Percentiles rank a stretch among this genome's conserved stretches.
Conservation (phyloP, 2,888 invertebrate species). For the Ennomos fuscantarius region DNA sequence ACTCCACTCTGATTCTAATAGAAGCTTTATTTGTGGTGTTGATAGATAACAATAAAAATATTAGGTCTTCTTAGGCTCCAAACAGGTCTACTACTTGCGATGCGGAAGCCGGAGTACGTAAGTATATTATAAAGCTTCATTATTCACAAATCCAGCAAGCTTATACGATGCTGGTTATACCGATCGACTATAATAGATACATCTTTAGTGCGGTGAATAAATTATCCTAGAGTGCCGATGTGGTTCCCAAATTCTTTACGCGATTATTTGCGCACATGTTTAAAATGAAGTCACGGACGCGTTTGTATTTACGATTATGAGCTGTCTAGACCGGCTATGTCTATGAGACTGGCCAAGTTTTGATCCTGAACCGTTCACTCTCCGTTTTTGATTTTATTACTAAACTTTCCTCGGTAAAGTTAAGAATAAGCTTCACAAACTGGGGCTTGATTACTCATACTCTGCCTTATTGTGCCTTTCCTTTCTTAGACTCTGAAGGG, state of each 20-base stretch:
- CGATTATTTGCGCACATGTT: slow-evolving; percentile 9
- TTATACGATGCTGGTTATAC: not conserved
- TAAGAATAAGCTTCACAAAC: slow-evolving; percentile 17
- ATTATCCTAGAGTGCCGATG: slow-evolving; percentile 2
- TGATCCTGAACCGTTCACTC: slow-evolving; percentile 10
- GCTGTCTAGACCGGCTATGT: slow-evolving; percentile 11
- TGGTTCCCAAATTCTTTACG: slow-evolving; percentile 7
- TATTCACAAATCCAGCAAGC: slow-evolving; percentile 7
- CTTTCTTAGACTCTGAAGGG: slow-evolving; percentile 4
- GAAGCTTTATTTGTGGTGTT: slow-evolving; percentile 3
- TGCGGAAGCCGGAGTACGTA: slow-evolving; percentile 7
- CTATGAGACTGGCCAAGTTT: not conserved
- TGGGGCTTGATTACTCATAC: slow-evolving; percentile 12
- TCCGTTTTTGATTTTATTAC: slow-evolving; percentile 10
- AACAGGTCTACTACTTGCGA: slow-evolving; percentile 6
- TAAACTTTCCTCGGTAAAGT: slow-evolving; percentile 13
- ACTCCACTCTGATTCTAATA: slow-evolving; percentile 13
- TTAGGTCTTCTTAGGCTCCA: slow-evolving; percentile 6
- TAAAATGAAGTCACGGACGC: slow-evolving; percentile 12
- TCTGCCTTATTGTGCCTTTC: slow-evolving; percentile 14
- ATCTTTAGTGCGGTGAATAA: slow-evolving; percentile 9
- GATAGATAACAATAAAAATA: slow-evolving; percentile 20
- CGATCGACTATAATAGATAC: not conserved
- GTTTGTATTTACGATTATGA: slow-evolving; percentile 7
- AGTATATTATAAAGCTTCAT: not conserved